Conservation (phyloP, 2,888 invertebrate genomes). For the Nephrotoma flavescens region DNA sequence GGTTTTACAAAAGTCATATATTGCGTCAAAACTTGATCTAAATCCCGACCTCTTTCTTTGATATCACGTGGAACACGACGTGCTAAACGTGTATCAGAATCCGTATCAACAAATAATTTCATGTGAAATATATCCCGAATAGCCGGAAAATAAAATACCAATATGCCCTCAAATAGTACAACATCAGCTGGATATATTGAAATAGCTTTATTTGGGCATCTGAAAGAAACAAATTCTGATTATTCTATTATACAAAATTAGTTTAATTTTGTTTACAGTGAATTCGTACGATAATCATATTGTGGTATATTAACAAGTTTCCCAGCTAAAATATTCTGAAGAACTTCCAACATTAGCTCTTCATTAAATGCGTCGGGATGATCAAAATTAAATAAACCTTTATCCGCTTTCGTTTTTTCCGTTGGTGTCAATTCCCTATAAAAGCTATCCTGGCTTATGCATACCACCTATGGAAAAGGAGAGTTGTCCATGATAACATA, state of each 20-base stretch:
- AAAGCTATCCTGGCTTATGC: constrained; percentile 94
- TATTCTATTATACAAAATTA: not conserved
- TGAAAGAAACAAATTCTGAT: constrained; percentile 19
- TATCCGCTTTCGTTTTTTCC: constrained; percentile 69
- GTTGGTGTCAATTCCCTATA: constrained; percentile 72
- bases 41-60: constrained; percentile 81
- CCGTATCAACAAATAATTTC: constrained; percentile 98
- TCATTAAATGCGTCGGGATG: constrained; percentile 97
- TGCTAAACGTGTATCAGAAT: constrained; percentile 93
- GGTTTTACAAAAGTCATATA: constrained; percentile 98
- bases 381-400: constrained; percentile 94
- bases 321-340: constrained; percentile 71
- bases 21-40: constrained; percentile 89
- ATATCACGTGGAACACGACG: constrained; percentile 93
- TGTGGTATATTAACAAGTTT: constrained; percentile 79
- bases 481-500: not conserved
- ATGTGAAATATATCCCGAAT: constrained; percentile 92
- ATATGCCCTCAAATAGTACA: constrained; percentile 92
- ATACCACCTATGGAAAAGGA: constrained; percentile 45
- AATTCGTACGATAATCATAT: constrained; percentile 86
- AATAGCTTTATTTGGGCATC: constrained; percentile 48
- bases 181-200: constrained; percentile 93
- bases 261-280: constrained; percentile 44
- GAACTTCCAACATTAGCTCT: constrained; percentile 61
- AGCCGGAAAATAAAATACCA: constrained; percentile 94